Base-by-base conservation (phyloP, 2,797 vertebrate genomes). In the Pterois miles region DNA sequence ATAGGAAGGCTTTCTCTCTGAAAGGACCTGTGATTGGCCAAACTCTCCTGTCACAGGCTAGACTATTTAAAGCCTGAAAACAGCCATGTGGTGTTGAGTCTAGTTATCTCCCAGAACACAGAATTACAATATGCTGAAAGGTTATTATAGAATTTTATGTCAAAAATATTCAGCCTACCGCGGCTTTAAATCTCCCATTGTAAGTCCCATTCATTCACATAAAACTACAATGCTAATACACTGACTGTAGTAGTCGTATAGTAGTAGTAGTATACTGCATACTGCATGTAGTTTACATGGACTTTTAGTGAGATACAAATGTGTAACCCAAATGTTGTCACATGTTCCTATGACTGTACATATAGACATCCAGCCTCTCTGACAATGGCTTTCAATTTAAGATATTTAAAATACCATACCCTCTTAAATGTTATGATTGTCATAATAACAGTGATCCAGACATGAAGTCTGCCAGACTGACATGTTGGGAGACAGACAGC, bases 381-480 rank as follows among this genome's bases (percentile, higher is more conserved):
- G 64, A 71, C 34, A 76, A 80, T 27, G 50, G 54, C 67, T 84
- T 80, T 53, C 54, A 75, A 56, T 80, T 79, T 69, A 65, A 48
- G 38, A 84, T 77, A 74, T 90, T 76, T 82, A 72, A 87, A 86
- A 86, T 76, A 80, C 34, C 52, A 52, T 56, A 52, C 16, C 62
- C 73, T 57, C 63, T 81, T 85, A 73, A 89, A 81, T 71, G 57
- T 78, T 83, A 71, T 67, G 77, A 82, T 80, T 80, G 53, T 80
- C 79, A 87, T 91, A 90, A 92, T 93, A 88, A 92, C 74, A 87
- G 89, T 86, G 62, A 91, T 91, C 81, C 85, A 86, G 85, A 88
- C 72, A 64, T 90, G 74, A 88, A 89, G 87, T 76, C 80, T 86
- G 75, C 74, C 71, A 82, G 70, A 76, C 81, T 81, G 89, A 83